Evolutionary conservation across 2,888 invertebrate species (phyloP), one percentile per base, ranked within the genome.

Genomic region (Tridacna crocea): DNA sequence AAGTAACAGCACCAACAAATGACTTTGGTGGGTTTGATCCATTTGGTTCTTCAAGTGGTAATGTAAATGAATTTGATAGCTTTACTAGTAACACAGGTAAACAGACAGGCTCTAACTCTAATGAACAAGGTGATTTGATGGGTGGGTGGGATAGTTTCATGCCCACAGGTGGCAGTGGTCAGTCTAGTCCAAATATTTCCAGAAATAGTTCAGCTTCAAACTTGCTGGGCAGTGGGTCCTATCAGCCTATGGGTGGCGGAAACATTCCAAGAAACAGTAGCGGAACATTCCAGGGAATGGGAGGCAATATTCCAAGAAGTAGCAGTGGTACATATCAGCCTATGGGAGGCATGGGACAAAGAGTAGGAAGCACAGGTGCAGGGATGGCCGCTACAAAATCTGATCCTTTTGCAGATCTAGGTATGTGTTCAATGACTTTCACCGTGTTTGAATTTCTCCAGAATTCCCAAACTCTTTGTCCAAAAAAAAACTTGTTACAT

Each of bases 331-430:
- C 77, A 77, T 86, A 81, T 77, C 83, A 84, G 58, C 26, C 70
- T 15, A 80, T 75, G 80, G 81, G 87, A n/a, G 82, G 79, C n/a
- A 83, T 82, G 73, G 79, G 83, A 74, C 85, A 79, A 60, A 55
- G 68, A 63, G 60, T 66, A 72, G 80, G 47, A n/a, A 75, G 60
- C 68, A 66, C 76, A 24, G 77, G 72, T 24, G 60, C 61, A 47
- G 74, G 61, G 12, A 74, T 68, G 15, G 51, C 58, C 26, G 68
- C 75, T 17, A 66, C 73, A 66, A 83, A 79, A 47, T 70, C 72
- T 19, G 93, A 93, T 84, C 93, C 93, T 22, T 93, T 93, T 90
- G 92, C 92, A 47, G 92, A 92, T 58, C 82, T 93, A 63, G 93
- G 93, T 93, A 81, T 84, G 88, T 51, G 36, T 63, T 63, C 46